phyloP scores from a whole-genome alignment of 2,797 vertebrate species.

The Picus viridis region DNA sequence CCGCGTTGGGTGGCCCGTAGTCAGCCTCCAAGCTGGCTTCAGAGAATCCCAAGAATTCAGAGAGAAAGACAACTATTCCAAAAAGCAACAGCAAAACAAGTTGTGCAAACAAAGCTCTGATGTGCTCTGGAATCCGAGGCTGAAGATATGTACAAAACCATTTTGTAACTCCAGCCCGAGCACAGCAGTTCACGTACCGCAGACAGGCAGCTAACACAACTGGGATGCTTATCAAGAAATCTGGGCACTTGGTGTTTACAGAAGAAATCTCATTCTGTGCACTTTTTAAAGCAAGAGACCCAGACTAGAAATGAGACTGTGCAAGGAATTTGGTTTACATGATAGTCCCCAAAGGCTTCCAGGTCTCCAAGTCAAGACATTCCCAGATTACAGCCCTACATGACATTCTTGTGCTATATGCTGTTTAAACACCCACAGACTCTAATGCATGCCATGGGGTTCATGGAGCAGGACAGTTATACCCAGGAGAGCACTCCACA shows the following conservation, averaged over 20 bases:
- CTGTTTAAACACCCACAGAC: slow-evolving; percentile 34
- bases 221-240: slow-evolving; percentile 27
- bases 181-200: rapidly evolving
- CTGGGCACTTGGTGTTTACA: not conserved
- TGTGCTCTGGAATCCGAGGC: not conserved
- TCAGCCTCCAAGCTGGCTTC: not conserved
- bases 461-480: slow-evolving; percentile 1
- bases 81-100: slow-evolving; percentile 7
- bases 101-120: not conserved
- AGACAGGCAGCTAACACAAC: not conserved
- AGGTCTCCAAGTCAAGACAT: slow-evolving; percentile 62
- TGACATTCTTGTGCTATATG: not conserved
- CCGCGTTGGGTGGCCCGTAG: rapidly evolving
- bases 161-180: not conserved
- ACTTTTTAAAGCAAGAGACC: not conserved
- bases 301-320: not conserved
- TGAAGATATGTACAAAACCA: not conserved
- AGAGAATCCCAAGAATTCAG: not conserved
- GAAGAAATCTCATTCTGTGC: slow-evolving; percentile 36
- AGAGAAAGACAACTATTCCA: not conserved
- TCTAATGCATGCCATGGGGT: not conserved
- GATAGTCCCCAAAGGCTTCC: slow-evolving; percentile 51
- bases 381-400: slow-evolving; percentile 35
- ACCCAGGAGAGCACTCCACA: not conserved
- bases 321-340: slow-evolving; percentile 57